Evolutionary conservation across 2,113 vertebrate species (phyloP), one percentile per base, ranked within the genome.

Genomic region (Nothoprocta perdicaria): DNA sequence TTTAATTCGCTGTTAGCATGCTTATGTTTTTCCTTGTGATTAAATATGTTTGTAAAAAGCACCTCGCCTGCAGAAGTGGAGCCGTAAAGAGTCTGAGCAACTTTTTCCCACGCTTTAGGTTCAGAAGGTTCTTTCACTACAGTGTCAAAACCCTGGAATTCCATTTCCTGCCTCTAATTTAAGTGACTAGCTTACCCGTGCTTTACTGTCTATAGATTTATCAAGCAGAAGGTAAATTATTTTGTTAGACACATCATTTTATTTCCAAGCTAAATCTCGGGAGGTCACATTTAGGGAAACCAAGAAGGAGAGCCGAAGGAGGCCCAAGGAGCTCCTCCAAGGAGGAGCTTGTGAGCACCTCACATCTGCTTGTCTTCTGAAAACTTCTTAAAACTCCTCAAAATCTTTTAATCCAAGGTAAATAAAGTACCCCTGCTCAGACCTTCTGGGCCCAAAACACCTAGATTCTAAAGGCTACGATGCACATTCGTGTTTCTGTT

Each of bases 181-280:
- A 96, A 97, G 92, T 89, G 93, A 94, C 85, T 84, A 97, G 85
- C 92, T 97, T 95, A 94, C 88, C 91, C 88, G 91, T 96, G 92
- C 93, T 97, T 97, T 96, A 96, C 95, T 95, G 91, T 97, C 94
- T 91, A 96, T 96, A 95, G 97, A 97, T 97, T 97, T 97, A 97
- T 96, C 96, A 97, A 96, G 91, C 65, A 97, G 94, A 97, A 95
- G 94, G 89, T 94, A 92, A 94, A 96, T 90, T 93, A 94, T 94
- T 96, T 97, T 94, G 90, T 94, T 96, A 95, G 95, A 94, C 90
- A 95, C 22, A 45, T 91, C 6, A 0, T 96, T 97, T 95, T 93
- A 92, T 86, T 95, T 96, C 96, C 93, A 96, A 97, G 96, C 96
- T 92, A 97, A 97, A 97, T 92, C 85, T 95, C 95, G 89, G 93